Evolutionary conservation across 2,113 vertebrate genomes (phyloP), one percentile per base, ranked within the genome.

Genomic region (Ursus arctos): DNA sequence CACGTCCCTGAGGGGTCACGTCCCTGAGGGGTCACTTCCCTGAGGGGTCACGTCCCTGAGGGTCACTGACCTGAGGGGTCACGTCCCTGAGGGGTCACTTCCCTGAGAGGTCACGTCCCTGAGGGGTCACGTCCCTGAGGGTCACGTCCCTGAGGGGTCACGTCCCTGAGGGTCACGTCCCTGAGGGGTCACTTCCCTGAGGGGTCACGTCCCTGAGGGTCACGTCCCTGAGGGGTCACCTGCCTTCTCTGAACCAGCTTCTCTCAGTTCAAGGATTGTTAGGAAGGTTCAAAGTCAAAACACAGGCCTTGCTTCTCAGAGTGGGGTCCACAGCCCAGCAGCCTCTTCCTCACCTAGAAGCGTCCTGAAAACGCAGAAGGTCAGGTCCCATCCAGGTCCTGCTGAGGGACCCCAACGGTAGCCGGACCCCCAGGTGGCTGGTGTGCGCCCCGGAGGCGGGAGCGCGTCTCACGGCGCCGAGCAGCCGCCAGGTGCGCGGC

Each of bases 381-480:
- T 36, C 33, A 31, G 5, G 36, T 28, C 5, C 11, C 63, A 55
- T 47, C 33, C 7, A 72, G 51, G 55, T 47, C 55, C 28, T 26
- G n/a, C 55, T 77, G 55, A 89, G 14, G 19, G 28, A 49, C 7
- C 7, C 65, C 8, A 18, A 28, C 31, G 31, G n/a, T n/a, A 18
- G 16, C 65, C 16, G 5, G 40, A 33, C 13, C 87, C n/a, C n/a
- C 72, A 33, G 40, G 19, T 89, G 65, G 33, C 18, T 18, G 15
- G 0, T 13, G n/a, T 21, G 67, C 0, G 8, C n/a, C 36, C 28
- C 7, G 1, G 40, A 11, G 4, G 33, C 31, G 7, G 51, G 61
- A 63, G 19, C 14, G 0, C 12, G 7, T 55, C 40, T 76, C 2
- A 9, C 8, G 3, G 11, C 88, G 5, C 47, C 28, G 2, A 31